Evolutionary conservation across 2,888 invertebrate genomes (phyloP).

Genomic region (Hyalella azteca): DNA sequence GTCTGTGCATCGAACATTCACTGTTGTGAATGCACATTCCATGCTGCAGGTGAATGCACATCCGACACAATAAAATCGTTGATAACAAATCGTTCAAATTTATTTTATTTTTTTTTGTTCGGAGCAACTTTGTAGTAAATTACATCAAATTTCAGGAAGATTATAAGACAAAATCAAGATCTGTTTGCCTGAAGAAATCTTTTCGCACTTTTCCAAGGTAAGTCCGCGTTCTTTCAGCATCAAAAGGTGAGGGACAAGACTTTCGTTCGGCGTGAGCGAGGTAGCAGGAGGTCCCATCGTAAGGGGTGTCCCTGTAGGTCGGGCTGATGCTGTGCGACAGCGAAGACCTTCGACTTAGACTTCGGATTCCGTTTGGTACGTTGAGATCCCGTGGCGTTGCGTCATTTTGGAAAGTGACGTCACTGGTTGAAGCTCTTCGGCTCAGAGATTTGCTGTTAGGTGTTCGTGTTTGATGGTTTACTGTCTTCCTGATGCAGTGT

Average conservation of each 20-base stretch:
- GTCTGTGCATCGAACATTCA: no score
- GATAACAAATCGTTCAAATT: no score
- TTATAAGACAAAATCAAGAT: constrained; percentile 7
- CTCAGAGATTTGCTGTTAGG: not conserved
- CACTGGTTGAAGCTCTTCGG: not conserved
- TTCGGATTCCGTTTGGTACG: not conserved
- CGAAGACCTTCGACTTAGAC: not conserved
- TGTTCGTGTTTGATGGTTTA: not conserved
- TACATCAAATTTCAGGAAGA: no score
- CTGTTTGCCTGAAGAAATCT: constrained; percentile 25
- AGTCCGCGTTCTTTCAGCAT: not conserved
- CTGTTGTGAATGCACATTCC: no score
- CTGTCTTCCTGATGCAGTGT: constrained; percentile 26
- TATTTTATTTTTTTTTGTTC: no score
- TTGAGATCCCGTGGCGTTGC: not conserved
- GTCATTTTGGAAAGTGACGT: not conserved
- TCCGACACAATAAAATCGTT: no score
- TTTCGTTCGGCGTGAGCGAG: not conserved
- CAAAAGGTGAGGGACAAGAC: not conserved
- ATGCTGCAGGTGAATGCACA: no score
- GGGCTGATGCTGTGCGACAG: not conserved
- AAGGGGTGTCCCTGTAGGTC: constrained; percentile 21
- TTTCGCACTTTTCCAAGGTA: not conserved
- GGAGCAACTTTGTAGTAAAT: no score
- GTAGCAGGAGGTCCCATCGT: constrained; percentile 21